Conservation (phyloP, 2,888 invertebrate species). For the Tetragonula carbonaria region DNA sequence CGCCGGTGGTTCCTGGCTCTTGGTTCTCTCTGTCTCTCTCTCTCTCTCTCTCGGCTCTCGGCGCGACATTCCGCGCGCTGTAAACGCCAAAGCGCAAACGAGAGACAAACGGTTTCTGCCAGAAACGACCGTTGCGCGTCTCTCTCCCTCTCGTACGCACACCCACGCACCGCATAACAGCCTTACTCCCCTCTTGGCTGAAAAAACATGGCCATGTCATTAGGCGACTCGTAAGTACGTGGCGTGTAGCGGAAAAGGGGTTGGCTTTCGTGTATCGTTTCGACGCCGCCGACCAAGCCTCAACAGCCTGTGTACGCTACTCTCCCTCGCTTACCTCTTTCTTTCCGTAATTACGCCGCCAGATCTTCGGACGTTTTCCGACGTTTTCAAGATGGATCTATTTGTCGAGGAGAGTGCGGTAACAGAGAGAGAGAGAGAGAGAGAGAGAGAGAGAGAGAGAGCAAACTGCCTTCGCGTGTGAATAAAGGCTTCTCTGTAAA, state of each 20-base stretch:
- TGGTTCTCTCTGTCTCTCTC: too few relatives aligned
- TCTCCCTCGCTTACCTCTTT: neutral
- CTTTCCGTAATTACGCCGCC: slow-evolving; percentile 37
- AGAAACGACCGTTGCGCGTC: slow-evolving; percentile 19
- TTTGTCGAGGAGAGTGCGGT: neutral
- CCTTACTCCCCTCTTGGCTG: neutral
- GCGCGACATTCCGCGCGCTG: neutral
- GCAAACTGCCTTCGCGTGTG: neutral
- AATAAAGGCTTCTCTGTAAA: too few relatives aligned
- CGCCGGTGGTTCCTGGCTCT: too few relatives aligned
- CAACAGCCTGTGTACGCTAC: neutral
- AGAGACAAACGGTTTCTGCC: slow-evolving; percentile 14
- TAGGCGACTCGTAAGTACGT: slow-evolving; percentile 14
- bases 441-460: neutral
- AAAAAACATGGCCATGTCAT: slow-evolving; percentile 34
- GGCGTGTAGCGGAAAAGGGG: slow-evolving; percentile 5
- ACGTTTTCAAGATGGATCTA: neutral
- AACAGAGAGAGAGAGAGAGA: too few relatives aligned
- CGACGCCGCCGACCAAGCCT: neutral
- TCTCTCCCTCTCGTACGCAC: neutral
- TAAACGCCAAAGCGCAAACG: slow-evolving; percentile 13
- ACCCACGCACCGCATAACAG: neutral
- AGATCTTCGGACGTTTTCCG: too few relatives aligned
- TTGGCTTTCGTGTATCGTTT: neutral
- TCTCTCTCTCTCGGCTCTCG: neutral